Evolutionary conservation across 2,888 invertebrate species (phyloP), one percentile per base, ranked within the genome.

Genomic region (Sphecodes monilicornis): DNA sequence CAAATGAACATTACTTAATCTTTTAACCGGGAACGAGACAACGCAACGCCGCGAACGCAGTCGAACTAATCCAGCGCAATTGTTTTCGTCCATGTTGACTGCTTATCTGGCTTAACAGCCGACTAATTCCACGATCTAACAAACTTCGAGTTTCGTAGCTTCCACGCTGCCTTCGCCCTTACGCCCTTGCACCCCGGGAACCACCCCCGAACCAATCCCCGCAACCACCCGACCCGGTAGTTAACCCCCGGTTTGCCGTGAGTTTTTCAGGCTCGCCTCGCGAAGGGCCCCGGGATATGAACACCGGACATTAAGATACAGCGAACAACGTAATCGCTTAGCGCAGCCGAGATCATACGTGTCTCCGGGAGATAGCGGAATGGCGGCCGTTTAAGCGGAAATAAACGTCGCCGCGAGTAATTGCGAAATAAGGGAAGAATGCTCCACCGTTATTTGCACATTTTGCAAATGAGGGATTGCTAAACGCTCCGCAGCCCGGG

Each of bases 61-160:
- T 82, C 86, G 83, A 80, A 84, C 86, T 90, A 93, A 93, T 93
- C 92, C 92, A 80, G 87, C 82, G 90, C 92, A 93, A 94, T 93
- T 93, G 94, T 93, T 94, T 93, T 92, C 94, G 91, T 90, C 89
- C 93, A 91, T 94, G 94, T 93, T 92, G 91, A 85, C 93, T 93
- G 94, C 94, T 94, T 94, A 94, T 94, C 94, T 92, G 92, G 92
- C 93, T 94, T 94, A 94, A 94, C 94, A 92, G 94, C 92, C 93
- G 94, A 94, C 93, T 94, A 94, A 94, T 93, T 94, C 92, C 88
- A 87, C 91, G 92, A 93, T 93, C 93, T 91, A 93, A 92, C 92
- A 91, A 94, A 94, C 91, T 94, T 93, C 89, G 88, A 90, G 88
- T 87, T 91, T 86, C 88, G 89, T 76, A 68, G 68, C 68, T 39